Evolutionary conservation across 2,113 vertebrate genomes (phyloP).

Genomic region (Ranitomeya imitator): DNA sequence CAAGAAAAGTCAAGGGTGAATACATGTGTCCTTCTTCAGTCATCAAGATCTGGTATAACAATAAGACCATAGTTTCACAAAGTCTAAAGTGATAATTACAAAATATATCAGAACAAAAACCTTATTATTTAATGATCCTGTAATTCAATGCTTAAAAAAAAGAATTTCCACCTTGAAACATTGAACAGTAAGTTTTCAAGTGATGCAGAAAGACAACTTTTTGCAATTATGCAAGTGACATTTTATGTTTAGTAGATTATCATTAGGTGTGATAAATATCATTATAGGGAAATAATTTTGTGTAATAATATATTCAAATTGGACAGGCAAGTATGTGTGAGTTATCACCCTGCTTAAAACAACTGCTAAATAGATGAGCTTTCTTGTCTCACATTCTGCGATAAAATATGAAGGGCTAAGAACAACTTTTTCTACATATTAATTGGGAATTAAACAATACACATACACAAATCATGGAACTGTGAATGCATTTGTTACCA

Average conservation of each 20-base stretch:
- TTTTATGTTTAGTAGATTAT: constrained; percentile 13
- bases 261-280: constrained; percentile 6
- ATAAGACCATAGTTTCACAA: too few species aligned
- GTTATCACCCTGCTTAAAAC: background rate
- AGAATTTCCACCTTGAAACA: background rate
- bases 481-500: background rate
- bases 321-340: constrained; percentile 2
- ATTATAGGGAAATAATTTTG: background rate
- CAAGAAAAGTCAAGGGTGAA: too few species aligned
- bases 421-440: constrained; percentile 12
- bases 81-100: too few species aligned
- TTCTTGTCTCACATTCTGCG: constrained; percentile 10
- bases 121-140: too few species aligned
- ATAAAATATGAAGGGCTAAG: constrained; percentile 19
- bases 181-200: background rate
- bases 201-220: background rate
- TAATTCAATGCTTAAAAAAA: background rate
- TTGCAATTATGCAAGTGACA: background rate
- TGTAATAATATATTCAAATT: constrained; percentile 26
- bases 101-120: too few species aligned
- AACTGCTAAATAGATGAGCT: constrained; percentile 11
- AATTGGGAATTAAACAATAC: background rate
- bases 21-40: too few species aligned
- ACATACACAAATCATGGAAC: background rate
- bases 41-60: too few species aligned